These are phyloP conservation scores for Drosophila neutralis DNA, from an alignment of 2,888 invertebrate genomes.

Conservation along the genomic window DNA sequence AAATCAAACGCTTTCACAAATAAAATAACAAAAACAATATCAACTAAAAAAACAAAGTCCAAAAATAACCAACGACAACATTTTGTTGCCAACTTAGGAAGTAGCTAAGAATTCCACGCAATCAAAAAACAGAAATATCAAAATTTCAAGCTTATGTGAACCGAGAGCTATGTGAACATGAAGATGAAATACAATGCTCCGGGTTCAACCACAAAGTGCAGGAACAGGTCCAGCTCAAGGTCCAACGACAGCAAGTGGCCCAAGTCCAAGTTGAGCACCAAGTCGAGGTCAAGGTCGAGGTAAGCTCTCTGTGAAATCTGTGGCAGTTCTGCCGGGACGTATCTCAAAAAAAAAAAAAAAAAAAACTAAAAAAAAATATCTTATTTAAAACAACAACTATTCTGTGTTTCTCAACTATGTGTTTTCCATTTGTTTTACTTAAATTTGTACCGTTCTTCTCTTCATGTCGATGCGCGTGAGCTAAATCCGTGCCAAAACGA, in stretches of 20 bases:
- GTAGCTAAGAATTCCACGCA: conserved; percentile 28
- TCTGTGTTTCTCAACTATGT: conserved; percentile 27
- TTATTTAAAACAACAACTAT: conserved; percentile 19
- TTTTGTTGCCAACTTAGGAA: conserved; percentile 27
- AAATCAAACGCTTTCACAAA: conserved; percentile 37
- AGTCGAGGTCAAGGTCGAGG: conserved; percentile 53
- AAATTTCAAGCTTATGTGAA: conserved; percentile 20
- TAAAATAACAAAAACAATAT: not conserved
- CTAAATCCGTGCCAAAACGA: conserved; percentile 83
- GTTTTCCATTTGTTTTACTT: conserved; percentile 15
- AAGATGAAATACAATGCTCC: conserved; percentile 13
- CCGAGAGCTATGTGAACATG: conserved; percentile 8
- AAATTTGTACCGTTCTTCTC: conserved; percentile 48
- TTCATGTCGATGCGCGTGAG: conserved; percentile 61
- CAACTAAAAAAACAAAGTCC: conserved; percentile 10
- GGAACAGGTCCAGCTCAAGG: conserved; percentile 26
- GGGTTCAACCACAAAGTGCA: conserved; percentile 12
- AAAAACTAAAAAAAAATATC: conserved; percentile 9
- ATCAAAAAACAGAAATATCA: conserved; percentile 1
- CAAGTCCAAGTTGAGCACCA: conserved; percentile 16
- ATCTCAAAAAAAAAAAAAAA: conserved; percentile 2
- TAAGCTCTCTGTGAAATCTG: conserved; percentile 55
- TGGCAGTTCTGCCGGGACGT: conserved; percentile 25
- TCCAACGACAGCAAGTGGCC: conserved; percentile 22
- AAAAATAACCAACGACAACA: conserved; percentile 20